Base-by-base conservation (phyloP, 2,113 vertebrate genomes). In the Machaerirhynchus nigripectus region DNA sequence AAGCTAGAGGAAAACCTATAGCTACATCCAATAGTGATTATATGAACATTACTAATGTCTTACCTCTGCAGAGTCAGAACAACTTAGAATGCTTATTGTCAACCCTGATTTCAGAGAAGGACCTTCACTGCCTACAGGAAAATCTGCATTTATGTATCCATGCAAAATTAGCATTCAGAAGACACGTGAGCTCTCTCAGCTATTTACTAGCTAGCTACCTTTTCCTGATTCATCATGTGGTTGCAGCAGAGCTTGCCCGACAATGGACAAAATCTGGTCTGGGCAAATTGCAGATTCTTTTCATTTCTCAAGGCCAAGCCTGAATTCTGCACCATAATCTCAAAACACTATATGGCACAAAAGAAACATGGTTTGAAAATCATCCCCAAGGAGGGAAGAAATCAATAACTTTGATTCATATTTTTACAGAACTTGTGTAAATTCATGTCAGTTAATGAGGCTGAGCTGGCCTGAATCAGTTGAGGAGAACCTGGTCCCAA, bases 1-100 rank as follows among this genome's bases (percentile, higher is more conserved):
- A 96, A 95, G 78, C 63, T 92, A 91, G 63, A 89, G 92, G 73
- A 90, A 90, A 96, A 87, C 69, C 63, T 67, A 40, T 47, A 60
- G 78, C 74, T 89, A 84, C 52, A 85, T 39, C 9, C 33, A 82
- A 87, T 3, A 69, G 24, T n/a, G 56, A 90, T 65, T n/a, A 8
- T 64, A 90, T 27, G 15, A 9, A 13, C 42, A 76, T 84, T 67
- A 50, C 49, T 93, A 89, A 89, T 71, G 79, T 74, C 78, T 80
- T 19, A 76, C 64, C 37, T 90, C 52, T 89, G 6, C 13, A 46
- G 65, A 49, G 37, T 53, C 27, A 76, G 76, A 94, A 40, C 30
- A 68, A 71, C 46, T 46, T 35, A 31, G 63, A 96, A 77, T 74
- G 35, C 26, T 53, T 83, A 59, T 18, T 57, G 35, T 31, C 73